phyloP scores from a whole-genome alignment of 2,888 invertebrate genomes.

The Perithous albicinctus region DNA sequence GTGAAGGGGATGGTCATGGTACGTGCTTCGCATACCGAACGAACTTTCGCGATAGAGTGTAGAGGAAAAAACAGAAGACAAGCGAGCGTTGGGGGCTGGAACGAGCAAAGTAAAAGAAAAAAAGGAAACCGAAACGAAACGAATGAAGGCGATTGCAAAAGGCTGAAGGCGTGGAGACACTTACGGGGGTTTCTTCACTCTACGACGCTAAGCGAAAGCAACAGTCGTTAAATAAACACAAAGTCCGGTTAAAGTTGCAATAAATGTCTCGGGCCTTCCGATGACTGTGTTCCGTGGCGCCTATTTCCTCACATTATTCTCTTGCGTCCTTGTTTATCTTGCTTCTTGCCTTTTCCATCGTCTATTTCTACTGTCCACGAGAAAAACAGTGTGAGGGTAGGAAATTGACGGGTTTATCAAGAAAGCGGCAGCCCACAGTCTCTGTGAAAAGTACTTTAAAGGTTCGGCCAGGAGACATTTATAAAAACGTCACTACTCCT shows the following conservation, averaged over 20 bases:
- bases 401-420: slow-evolving; percentile 82
- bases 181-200: slow-evolving; percentile 39
- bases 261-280: slow-evolving; percentile 83
- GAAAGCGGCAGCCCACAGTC: slow-evolving; percentile 35
- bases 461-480: background rate
- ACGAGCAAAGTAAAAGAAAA: slow-evolving; percentile 48
- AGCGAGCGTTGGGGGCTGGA: slow-evolving; percentile 41
- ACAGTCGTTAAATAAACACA: slow-evolving; percentile 84
- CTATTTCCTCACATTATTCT: slow-evolving; percentile 54
- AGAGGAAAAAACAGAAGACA: slow-evolving; percentile 38
- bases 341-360: slow-evolving; percentile 53
- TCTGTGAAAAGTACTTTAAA: slow-evolving; percentile 27
- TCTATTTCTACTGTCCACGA: slow-evolving; percentile 40
- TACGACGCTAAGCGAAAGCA: slow-evolving; percentile 75
- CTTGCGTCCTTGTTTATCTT: slow-evolving; percentile 39
- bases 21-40: slow-evolving; percentile 80
- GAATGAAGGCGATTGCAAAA: slow-evolving; percentile 44
- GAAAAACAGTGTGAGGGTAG: slow-evolving; percentile 77
- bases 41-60: slow-evolving; percentile 67
- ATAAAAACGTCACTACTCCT: background rate
- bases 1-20: slow-evolving; percentile 75
- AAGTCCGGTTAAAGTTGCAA: slow-evolving; percentile 84
- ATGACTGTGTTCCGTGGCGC: slow-evolving; percentile 72
- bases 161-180: slow-evolving; percentile 40
- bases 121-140: slow-evolving; percentile 39